Evolutionary conservation across 1,140 invertebrate genomes (phyloP).

Genomic region (Grapholita molesta): DNA sequence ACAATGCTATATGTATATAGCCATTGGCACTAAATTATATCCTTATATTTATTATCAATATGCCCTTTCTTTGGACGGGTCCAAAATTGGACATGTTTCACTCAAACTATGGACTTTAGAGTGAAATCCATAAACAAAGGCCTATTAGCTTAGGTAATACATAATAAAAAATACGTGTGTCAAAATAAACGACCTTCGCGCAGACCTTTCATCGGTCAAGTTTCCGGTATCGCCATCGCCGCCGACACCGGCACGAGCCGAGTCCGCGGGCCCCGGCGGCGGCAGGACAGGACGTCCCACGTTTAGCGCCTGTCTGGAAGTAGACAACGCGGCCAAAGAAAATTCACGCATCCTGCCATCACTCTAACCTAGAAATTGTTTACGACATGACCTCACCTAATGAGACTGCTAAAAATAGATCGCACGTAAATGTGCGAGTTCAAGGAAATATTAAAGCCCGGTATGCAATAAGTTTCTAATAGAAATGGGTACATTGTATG

Average conservation of each 20-base stretch:
- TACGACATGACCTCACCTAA: constrained; percentile 43
- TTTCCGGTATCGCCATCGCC: constrained; percentile 17
- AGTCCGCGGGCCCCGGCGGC: background rate
- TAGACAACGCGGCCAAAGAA: constrained; percentile 34
- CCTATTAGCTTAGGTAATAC: background rate
- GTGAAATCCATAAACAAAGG: no score
- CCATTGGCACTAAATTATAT: background rate
- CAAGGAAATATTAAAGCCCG: background rate
- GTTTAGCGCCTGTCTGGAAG: constrained; percentile 21
- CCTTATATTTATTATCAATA: no score
- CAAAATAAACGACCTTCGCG: constrained; percentile 10
- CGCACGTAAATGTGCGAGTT: constrained; percentile 14
- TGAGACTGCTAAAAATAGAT: constrained; percentile 32
- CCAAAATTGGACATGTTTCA: no score
- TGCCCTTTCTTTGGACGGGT: no score
- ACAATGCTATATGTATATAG: no score
- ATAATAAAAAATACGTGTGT: background rate
- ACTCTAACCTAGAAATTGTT: constrained; percentile 36
- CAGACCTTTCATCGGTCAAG: constrained; percentile 39
- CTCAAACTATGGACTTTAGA: no score
- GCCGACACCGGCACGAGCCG: background rate
- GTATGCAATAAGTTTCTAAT: background rate
- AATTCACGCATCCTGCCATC: constrained; percentile 46
- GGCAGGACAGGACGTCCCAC: constrained; percentile 35
- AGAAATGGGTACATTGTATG: constrained; percentile 8